Evolutionary conservation across 2,797 vertebrate species (phyloP), one percentile per base, ranked within the genome.

Genomic region (Myoxocephalus aenaeus): DNA sequence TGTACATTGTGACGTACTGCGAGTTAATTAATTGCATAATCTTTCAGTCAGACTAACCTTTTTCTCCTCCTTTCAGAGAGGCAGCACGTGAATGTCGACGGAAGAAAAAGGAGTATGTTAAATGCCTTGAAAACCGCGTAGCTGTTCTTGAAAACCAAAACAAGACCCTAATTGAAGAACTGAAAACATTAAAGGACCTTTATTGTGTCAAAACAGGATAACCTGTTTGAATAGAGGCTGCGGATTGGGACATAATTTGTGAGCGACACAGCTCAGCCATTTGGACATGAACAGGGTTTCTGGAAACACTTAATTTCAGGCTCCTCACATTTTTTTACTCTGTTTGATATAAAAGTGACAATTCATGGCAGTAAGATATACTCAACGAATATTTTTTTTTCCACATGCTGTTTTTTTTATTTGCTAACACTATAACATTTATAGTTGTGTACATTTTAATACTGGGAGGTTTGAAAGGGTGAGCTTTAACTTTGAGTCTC

Each of bases 61-160:
- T 59, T 44, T 72, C 29, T 20, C 69, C 53, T 12, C 18, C 17
- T 72, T 86, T 44, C 74, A 99, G 97, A 92, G 97, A 98, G 87
- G 97, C 97, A 5, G 97, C 97, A 53, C 96, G 97, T 38, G 97
- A 98, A 61, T 99, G 97, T 89, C 96, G 97, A 1, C 91, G 97
- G 62, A 98, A 98, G 95, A 98, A 98, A 94, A 98, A 99, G 81
- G 97, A 98, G 83, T 99, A 99, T 1, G 97, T 98, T 18, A 99
- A 99, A 91, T 99, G 97, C 80, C 94, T 99, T 92, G 97, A 99
- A 94, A 98, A 98, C 73, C 94, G 97, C 9, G 97, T 98, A 14
- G 97, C 97, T 0, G 97, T 99, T 77, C 94, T 99, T 77, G 97
- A 99, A 94, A 99, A 98, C 88, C 97, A 99, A 94, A 98, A 99